These are phyloP conservation scores for Ametastegia equiseti DNA, from an alignment of 2,888 invertebrate species.

Conservation along the genomic window DNA sequence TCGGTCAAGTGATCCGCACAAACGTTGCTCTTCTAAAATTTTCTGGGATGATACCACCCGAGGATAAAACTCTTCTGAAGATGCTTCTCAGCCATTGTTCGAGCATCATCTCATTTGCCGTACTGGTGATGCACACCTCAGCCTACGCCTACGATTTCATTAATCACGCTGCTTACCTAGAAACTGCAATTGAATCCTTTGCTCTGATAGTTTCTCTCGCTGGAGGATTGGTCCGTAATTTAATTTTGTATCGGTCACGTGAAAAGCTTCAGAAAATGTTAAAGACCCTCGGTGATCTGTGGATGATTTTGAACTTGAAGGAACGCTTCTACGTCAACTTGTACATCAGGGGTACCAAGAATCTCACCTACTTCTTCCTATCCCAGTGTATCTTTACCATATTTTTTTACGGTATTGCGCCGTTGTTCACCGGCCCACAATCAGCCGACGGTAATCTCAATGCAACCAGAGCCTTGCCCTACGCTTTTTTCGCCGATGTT, in stretches of 20 bases:
- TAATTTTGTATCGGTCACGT: conserved; percentile 45
- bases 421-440: conserved; percentile 48
- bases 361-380: conserved; percentile 56
- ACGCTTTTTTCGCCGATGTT: conserved; percentile 52
- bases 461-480: conserved; percentile 56
- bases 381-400: conserved; percentile 54
- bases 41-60: conserved; percentile 12
- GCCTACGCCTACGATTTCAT: neutral
- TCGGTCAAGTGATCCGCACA: neutral
- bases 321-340: conserved; percentile 50
- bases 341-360: conserved; percentile 49
- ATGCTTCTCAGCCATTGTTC: neutral
- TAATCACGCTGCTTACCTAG: neutral
- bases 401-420: conserved; percentile 52
- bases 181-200: conserved; percentile 50
- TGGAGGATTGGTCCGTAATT: conserved; percentile 49
- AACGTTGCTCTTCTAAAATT: conserved; percentile 10
- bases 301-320: conserved; percentile 51
- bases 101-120: neutral
- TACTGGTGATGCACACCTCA: neutral
- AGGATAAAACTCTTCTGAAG: conserved; percentile 4
- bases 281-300: conserved; percentile 53
- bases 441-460: conserved; percentile 47
- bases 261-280: conserved; percentile 50
- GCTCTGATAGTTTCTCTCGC: conserved; percentile 50